Evolutionary conservation across 1,140 invertebrate species (phyloP).

Genomic region (Cydia pomonella): DNA sequence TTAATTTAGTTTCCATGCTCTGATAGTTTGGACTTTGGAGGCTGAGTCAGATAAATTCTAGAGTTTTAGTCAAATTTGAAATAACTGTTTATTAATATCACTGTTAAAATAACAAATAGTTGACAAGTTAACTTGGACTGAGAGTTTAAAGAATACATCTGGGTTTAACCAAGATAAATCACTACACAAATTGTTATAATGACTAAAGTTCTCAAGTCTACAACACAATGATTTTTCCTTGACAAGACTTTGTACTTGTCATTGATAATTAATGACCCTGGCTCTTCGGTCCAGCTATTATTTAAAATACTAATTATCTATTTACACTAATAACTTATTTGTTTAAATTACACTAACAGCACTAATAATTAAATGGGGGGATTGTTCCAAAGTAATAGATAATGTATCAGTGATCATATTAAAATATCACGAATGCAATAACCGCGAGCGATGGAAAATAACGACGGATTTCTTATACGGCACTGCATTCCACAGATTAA

Average conservation of each 20-base stretch:
- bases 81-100: background rate
- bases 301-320: slow-evolving; percentile 6
- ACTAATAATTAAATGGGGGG: slow-evolving; percentile 13
- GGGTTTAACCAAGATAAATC: slow-evolving; percentile 6
- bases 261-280: background rate
- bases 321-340: background rate
- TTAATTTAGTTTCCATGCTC: background rate
- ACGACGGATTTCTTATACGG: slow-evolving; percentile 25
- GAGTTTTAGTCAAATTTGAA: background rate
- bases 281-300: background rate
- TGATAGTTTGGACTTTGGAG: background rate
- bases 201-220: background rate
- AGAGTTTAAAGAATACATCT: background rate
- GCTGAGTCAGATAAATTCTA: background rate
- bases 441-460: slow-evolving; percentile 4
- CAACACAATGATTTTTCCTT: background rate
- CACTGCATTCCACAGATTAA: slow-evolving; percentile 52
- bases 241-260: background rate
- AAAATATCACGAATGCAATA: slow-evolving; percentile 21
- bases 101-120: background rate
- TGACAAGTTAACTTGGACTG: background rate
- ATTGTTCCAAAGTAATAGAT: slow-evolving; percentile 36
- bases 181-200: background rate
- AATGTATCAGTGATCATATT: slow-evolving; percentile 26
- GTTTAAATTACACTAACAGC: background rate